Conservation (phyloP, 23 tunicate genomes). For the Trididemnum clinides region DNA sequence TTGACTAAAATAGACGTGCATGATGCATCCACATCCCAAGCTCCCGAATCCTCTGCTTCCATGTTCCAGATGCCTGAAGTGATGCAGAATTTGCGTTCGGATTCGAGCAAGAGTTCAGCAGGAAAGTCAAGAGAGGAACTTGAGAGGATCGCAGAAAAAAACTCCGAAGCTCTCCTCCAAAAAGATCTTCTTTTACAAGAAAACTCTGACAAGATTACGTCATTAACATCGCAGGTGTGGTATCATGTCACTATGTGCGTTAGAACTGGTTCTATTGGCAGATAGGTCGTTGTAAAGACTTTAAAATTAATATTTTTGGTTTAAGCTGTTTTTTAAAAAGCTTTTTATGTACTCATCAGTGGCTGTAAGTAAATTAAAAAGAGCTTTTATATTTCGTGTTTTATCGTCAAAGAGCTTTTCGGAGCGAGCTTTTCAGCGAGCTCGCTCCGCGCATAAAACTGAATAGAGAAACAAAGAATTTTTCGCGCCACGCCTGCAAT, state of each 20-base stretch:
- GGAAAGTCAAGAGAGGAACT: conserved; percentile 32
- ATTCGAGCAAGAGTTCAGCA: not conserved
- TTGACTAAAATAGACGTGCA: conserved; percentile 34
- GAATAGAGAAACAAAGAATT: too few relatives aligned
- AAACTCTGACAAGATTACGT: not conserved
- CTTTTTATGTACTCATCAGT: too few relatives aligned
- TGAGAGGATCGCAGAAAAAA: conserved; percentile 31
- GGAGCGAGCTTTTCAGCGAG: too few relatives aligned
- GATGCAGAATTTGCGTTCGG: conserved; percentile 37
- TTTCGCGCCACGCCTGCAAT: too few relatives aligned
- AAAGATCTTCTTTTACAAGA: conserved; percentile 64
- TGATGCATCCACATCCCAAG: not conserved
- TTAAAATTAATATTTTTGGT: too few relatives aligned
- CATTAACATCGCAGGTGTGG: not conserved
- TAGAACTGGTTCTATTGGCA: too few relatives aligned
- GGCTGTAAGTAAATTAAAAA: too few relatives aligned
- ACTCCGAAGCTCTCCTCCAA: conserved; percentile 54
- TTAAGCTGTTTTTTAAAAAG: too few relatives aligned
- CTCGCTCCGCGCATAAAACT: too few relatives aligned
- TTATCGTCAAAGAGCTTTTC: too few relatives aligned
- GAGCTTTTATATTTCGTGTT: not conserved
- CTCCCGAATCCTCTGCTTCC: not conserved
- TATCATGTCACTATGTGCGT: not conserved
- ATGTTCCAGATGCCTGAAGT: not conserved
- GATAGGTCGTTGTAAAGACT: too few relatives aligned